Evolutionary conservation across 2,797 vertebrate genomes (phyloP).

Genomic region (Mormyrops attenuatus): DNA sequence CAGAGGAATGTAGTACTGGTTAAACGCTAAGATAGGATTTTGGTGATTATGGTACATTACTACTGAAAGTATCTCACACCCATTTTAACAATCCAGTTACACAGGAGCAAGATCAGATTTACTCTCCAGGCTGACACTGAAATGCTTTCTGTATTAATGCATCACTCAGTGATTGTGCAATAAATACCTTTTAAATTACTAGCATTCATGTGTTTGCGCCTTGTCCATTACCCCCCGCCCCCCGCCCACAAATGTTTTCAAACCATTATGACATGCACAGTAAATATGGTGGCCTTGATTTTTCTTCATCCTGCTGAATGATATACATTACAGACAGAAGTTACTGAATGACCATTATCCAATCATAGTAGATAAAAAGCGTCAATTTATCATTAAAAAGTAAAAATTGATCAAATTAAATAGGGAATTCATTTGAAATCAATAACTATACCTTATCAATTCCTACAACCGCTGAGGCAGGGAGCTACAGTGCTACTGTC

Average conservation of each 20-base stretch:
- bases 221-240: neutral
- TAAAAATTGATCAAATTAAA: neutral
- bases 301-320: neutral
- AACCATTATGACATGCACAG: neutral
- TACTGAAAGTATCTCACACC: neutral
- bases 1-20: neutral
- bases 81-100: neutral
- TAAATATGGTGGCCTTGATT: neutral
- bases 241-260: neutral
- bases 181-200: slow-evolving; percentile 3
- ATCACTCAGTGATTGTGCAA: neutral
- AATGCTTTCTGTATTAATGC: neutral
- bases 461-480: neutral
- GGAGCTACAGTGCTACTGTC: neutral
- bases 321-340: neutral
- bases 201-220: neutral
- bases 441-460: neutral
- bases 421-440: neutral
- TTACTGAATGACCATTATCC: neutral
- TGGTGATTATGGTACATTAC: neutral
- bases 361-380: neutral
- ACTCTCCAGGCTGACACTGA: neutral
- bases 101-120: neutral
- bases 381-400: neutral
- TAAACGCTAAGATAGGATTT: neutral